Evolutionary conservation across 2,888 invertebrate genomes (phyloP), one percentile per base, ranked within the genome.

Genomic region (Glyphotaelius pellucidus): DNA sequence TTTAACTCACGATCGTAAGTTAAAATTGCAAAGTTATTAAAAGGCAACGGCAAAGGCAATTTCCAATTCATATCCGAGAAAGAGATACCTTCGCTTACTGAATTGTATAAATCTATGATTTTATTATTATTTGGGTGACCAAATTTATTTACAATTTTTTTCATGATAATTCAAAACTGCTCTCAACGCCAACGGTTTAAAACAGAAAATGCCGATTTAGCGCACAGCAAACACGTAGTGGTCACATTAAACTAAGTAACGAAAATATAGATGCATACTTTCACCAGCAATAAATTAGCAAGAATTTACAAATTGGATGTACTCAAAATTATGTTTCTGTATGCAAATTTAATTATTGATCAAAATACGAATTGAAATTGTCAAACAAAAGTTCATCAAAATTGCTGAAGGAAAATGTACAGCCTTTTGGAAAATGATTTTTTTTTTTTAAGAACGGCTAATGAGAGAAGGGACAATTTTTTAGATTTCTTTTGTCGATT

Each of bases 271-370:
- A 67, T 67, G 52, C 25, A 67, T 7, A 5, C 52, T 67, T 67
- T 67, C 52, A 67, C 3, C 5, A 67, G 19, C 7, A 67, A 7
- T 25, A 3, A 67, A 67, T 67, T 67, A 25, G 25, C 25, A 67
- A 19, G 83, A 83, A 35, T 83, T 83, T 83, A 31, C 83, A 83
- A 83, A 35, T 83, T 83, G 83, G 5, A 83, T 2, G 83, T 35
- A 83, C 19, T 83, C 83, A 83, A 83, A 83, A 83, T 83, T 83
- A 83, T 32, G 83, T 35, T 35, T 19, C 81, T 83, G 32, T 35
- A 83, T 83, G 32, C 83, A 35, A 83, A 83, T 83, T 83, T 35
- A 32, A 31, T 32, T 35, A 31, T 31, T 83, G 32, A 31, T 80
- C 80, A 80, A 80, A 80, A 80, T n/a, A 31, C 30, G 80, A 30